Base-by-base conservation (phyloP, 2,797 vertebrate species). In the Enteromius fasciolatus region DNA sequence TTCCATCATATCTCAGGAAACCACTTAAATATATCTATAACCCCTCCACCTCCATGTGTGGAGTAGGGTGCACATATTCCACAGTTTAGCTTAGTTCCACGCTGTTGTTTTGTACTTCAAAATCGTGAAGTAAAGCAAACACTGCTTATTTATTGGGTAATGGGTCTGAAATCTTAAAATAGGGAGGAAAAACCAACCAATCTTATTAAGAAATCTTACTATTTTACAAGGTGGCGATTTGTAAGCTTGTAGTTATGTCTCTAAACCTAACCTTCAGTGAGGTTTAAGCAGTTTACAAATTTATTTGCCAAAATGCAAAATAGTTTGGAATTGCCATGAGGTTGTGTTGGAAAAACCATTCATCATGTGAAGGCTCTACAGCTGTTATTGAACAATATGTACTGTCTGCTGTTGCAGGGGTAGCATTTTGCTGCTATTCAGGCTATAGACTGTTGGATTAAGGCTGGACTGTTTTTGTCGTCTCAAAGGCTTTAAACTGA, bases 1-100 rank as follows among this genome's bases (percentile, higher is more conserved):
- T 89, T 87, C 83, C 85, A 85, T 75, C 80, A 85, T 86, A 87
- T 90, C 94, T 95, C 94, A 95, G 94, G 94, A 93, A 88, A 93
- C 89, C 85, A 88, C 88, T 90, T 87, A 86, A 87, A 87, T 59
- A 87, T 84, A 87, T 87, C 88, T 89, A 87, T 83, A 81, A 77
- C 82, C 68, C 61, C 63, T 84, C 72, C 73, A 74, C 67, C 73
- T 68, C 70, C 81, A 79, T 86, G 88, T 67, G 83, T 84, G 83
- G 76, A 83, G 52, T 33, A 68, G 83, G 78, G 81, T 77, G 80
- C 72, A 66, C 59, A 85, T 88, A 85, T 86, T 86, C 85, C 85
- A 86, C 66, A 67, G 31, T 79, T 39, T 77, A 77, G 68, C 46
- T 31, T 50, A 52, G 44, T 52, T 81, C 64, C 48, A 20, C 52